These are phyloP conservation scores for Halictus quadricinctus DNA, from an alignment of 2,888 invertebrate genomes.

Conservation along the genomic window DNA sequence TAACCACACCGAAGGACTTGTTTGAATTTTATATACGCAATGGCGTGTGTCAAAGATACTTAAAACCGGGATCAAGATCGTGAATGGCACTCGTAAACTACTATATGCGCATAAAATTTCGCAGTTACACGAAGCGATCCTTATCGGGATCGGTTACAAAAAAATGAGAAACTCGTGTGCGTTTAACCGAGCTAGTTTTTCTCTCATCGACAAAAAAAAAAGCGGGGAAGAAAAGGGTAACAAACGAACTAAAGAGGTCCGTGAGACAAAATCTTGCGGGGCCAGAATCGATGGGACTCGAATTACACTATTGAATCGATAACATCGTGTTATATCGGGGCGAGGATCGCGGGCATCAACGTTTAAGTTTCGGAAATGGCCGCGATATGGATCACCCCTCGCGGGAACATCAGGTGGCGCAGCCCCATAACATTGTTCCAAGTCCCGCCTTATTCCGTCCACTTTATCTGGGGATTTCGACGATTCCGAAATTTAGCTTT, in stretches of 20 bases:
- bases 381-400: constrained; percentile 62
- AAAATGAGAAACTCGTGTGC: not conserved
- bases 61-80: not conserved
- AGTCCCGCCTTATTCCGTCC: not conserved
- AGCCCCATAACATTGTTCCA: constrained; percentile 22
- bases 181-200: not conserved
- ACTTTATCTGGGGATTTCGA: constrained; percentile 10
- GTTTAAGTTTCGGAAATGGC: constrained; percentile 60
- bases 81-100: not conserved
- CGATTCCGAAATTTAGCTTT: constrained; percentile 17
- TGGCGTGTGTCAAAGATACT: not conserved
- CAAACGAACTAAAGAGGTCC: constrained; percentile 10
- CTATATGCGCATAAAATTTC: not conserved
- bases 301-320: constrained; percentile 37
- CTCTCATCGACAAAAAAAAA: not conserved
- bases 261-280: constrained; percentile 19
- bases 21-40: not conserved
- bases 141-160: not conserved
- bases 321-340: constrained; percentile 42
- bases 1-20: not conserved
- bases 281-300: constrained; percentile 32
- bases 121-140: not conserved
- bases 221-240: not conserved
- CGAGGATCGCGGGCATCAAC: constrained; percentile 46
- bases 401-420: constrained; percentile 33